Conservation (phyloP, 92 coral and sea anemone species). For the Epizoanthus ramosus region DNA sequence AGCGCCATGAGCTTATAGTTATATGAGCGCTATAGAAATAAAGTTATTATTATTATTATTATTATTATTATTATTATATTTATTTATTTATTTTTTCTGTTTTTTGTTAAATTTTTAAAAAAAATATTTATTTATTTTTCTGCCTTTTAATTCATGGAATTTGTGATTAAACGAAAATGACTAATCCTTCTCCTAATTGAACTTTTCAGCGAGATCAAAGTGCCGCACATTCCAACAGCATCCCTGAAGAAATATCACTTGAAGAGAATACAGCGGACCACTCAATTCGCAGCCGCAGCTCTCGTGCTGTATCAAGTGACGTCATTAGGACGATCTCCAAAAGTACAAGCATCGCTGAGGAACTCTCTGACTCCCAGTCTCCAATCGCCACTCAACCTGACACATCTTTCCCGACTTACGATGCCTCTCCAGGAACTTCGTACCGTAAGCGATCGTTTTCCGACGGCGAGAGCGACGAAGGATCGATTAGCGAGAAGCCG, state of each 20-base stretch:
- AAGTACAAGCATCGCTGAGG: constrained; percentile 74
- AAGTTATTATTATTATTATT: too few relatives aligned
- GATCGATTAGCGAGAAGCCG: constrained; percentile 59
- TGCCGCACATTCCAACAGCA: constrained; percentile 47
- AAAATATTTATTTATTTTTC: too few relatives aligned
- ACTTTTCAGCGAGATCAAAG: constrained; percentile 31
- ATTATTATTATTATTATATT: too few relatives aligned
- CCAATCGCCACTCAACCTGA: constrained; percentile 67
- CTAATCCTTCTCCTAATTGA: background rate
- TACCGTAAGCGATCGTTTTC: constrained; percentile 76
- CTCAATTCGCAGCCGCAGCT: constrained; percentile 55
- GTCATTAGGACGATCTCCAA: constrained; percentile 50
- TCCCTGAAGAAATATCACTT: constrained; percentile 47
- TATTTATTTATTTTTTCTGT: too few relatives aligned
- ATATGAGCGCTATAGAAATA: too few relatives aligned
- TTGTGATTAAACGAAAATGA: too few relatives aligned
- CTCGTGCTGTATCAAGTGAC: constrained; percentile 38
- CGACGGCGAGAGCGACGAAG: constrained; percentile 92
- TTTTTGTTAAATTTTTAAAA: too few relatives aligned
- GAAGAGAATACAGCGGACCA: constrained; percentile 54
- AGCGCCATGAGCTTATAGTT: too few relatives aligned
- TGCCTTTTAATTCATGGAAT: too few relatives aligned
- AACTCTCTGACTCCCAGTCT: constrained; percentile 73
- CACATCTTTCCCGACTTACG: constrained; percentile 73
- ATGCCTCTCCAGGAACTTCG: constrained; percentile 44